Percentiles rank a stretch among this genome's conserved stretches.
These are phyloP conservation scores for Athetis lepigone DNA, from an alignment of 2,888 invertebrate species.

Conservation along the genomic window DNA sequence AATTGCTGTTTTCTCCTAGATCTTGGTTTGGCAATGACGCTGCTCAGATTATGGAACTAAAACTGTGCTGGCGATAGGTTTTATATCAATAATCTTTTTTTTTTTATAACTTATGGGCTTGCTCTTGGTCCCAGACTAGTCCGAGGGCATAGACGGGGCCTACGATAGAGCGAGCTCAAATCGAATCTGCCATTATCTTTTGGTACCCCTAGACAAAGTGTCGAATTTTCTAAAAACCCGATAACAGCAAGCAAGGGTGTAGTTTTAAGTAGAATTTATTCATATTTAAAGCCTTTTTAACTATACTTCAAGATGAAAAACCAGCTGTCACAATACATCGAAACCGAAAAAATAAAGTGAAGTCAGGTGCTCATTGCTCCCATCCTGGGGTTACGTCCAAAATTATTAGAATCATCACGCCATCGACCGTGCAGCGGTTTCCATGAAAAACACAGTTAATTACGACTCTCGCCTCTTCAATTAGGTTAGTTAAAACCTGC, in stretches of 20 bases:
- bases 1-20: conserved; percentile 12
- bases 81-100: no score
- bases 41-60: no score
- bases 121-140: no score
- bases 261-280: neutral
- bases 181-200: neutral
- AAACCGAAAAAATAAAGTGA: neutral
- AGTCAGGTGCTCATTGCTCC: conserved; percentile 15
- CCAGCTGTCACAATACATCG: neutral
- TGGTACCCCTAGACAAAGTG: neutral
- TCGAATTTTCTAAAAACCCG: neutral
- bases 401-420: conserved; percentile 53
- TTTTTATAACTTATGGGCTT: no score
- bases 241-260: neutral
- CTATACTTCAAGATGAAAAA: neutral
- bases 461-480: conserved; percentile 63
- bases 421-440: conserved; percentile 36
- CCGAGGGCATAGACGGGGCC: no score
- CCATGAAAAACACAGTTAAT: conserved; percentile 59
- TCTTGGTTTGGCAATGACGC: conserved; percentile 36
- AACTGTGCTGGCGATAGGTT: no score
- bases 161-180: no score
- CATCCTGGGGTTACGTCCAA: neutral
- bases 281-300: neutral
- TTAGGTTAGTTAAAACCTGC: conserved; percentile 68